Evolutionary conservation across 2,797 vertebrate genomes (phyloP).

Genomic region (Bovichtus variegatus): DNA sequence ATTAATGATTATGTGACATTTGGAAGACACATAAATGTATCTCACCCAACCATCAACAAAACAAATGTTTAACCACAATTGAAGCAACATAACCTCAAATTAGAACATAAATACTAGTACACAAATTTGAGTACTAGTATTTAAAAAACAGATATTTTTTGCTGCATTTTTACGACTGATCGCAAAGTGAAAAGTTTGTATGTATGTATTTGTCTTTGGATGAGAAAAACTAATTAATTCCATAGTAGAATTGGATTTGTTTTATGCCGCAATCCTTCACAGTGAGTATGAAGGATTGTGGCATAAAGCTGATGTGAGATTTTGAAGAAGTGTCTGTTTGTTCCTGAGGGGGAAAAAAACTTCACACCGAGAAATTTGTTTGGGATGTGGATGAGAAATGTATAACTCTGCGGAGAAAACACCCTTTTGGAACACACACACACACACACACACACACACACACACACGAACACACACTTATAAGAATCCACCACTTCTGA

Average conservation of each 20-base stretch:
- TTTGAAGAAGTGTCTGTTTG: constrained; percentile 34
- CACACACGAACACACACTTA: constrained; percentile 16
- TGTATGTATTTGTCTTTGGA: background rate
- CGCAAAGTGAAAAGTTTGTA: background rate
- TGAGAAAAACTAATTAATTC: constrained; percentile 10
- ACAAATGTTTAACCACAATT: background rate
- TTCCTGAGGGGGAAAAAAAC: constrained; percentile 30
- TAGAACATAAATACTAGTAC: background rate
- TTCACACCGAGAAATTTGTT: constrained; percentile 59
- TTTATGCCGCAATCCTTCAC: constrained; percentile 8
- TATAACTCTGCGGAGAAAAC: constrained; percentile 61
- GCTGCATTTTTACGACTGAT: background rate
- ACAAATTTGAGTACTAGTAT: constrained; percentile 32
- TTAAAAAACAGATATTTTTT: no score
- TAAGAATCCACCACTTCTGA: constrained; percentile 48
- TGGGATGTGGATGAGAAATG: constrained; percentile 69
- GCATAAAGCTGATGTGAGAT: constrained; percentile 14
- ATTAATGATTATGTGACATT: background rate
- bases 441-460: constrained; percentile 1
- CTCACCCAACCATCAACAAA: background rate
- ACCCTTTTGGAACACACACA: constrained; percentile 34
- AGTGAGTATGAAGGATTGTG: constrained; percentile 18
- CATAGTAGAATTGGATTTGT: background rate
- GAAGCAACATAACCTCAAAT: background rate
- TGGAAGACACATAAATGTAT: background rate